A percentile compares a stretch with the other conserved stretches of the same genome.
phyloP scores from a whole-genome alignment of 2,113 vertebrate species.

The Paracanthobrama guichenoti region DNA sequence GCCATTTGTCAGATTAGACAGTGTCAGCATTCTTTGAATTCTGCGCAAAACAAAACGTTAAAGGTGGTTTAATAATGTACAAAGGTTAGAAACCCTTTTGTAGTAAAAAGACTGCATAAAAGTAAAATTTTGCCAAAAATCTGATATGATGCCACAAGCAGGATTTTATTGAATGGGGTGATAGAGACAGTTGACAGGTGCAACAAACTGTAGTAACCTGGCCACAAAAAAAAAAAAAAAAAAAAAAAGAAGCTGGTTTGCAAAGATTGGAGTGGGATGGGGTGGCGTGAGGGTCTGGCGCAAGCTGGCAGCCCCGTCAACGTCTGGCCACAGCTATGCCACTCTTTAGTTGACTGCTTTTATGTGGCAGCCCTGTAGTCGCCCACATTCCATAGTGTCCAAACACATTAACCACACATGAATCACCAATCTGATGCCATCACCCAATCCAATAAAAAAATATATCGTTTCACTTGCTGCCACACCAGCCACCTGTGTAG shows the following conservation, averaged over 20 bases:
- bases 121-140: background rate
- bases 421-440: slow-evolving; percentile 74
- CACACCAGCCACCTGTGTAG: slow-evolving; percentile 74
- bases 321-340: slow-evolving; percentile 76
- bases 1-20: background rate
- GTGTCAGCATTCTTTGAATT: background rate
- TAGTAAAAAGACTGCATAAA: background rate
- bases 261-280: slow-evolving; percentile 58
- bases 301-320: slow-evolving; percentile 68
- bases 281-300: slow-evolving; percentile 54
- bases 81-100: slow-evolving; percentile 4
- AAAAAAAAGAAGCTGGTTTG: slow-evolving; percentile 59
- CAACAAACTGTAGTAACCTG: background rate
- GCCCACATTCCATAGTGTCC: slow-evolving; percentile 75
- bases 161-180: background rate
- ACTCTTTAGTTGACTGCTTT: slow-evolving; percentile 66
- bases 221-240: background rate
- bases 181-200: no score
- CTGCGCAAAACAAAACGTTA: background rate
- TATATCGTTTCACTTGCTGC: slow-evolving; percentile 75
- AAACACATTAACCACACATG: slow-evolving; percentile 79
- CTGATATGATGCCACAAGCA: background rate
- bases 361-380: slow-evolving; percentile 76
- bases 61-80: background rate
- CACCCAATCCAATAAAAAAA: slow-evolving; percentile 68